A percentile compares a stretch with the other conserved stretches of the same genome.
These are phyloP conservation scores for Coryphaenoides rupestris DNA, from an alignment of 2,113 vertebrate species.

Conservation along the genomic window DNA sequence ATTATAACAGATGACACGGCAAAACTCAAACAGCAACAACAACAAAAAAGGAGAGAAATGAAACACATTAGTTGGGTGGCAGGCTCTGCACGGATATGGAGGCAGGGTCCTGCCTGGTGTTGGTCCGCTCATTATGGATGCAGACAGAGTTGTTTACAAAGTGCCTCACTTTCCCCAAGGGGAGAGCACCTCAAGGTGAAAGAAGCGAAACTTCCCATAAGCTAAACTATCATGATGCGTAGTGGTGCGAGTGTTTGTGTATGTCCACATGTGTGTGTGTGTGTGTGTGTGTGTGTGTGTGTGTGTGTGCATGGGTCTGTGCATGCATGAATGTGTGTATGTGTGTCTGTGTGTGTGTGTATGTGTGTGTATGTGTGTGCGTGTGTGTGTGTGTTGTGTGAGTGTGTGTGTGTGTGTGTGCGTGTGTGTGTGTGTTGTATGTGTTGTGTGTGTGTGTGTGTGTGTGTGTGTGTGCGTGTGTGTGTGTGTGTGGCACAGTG, in stretches of 20 bases:
- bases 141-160: slow-evolving; percentile 53
- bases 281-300: no score
- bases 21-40: slow-evolving; percentile 32
- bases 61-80: slow-evolving; percentile 34
- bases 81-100: slow-evolving; percentile 45
- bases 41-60: slow-evolving; percentile 40
- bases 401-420: slow-evolving; percentile 6
- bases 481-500: not conserved
- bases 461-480: slow-evolving; percentile 11
- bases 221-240: slow-evolving; percentile 12
- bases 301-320: no score
- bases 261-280: no score
- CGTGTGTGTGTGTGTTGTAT: not conserved
- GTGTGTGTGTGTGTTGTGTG: slow-evolving; percentile 2
- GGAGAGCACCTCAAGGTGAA: slow-evolving; percentile 52
- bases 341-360: not conserved
- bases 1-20: slow-evolving; percentile 46
- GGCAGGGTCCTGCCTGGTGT: slow-evolving; percentile 17
- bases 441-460: not conserved
- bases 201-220: slow-evolving; percentile 9
- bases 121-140: slow-evolving; percentile 49
- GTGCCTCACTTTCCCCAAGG: slow-evolving; percentile 35
- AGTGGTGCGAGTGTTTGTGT: no score
- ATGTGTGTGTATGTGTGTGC: slow-evolving; percentile 4
- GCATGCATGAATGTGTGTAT: slow-evolving; percentile 3